Conservation (phyloP, 2,888 invertebrate genomes). For the Philereme vetulata region DNA sequence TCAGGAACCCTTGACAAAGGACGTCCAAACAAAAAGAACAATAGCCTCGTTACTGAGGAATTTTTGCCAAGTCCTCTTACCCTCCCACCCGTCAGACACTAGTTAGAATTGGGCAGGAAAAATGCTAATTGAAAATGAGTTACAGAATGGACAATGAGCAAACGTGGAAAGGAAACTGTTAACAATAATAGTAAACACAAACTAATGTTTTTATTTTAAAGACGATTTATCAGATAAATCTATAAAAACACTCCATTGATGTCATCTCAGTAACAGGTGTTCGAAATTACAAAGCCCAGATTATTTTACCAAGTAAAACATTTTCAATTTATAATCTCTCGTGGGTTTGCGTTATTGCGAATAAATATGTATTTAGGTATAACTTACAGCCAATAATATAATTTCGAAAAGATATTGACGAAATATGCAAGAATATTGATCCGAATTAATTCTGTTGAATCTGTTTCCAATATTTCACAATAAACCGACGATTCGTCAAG, state of each 20-base stretch:
- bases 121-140: slow-evolving; percentile 68
- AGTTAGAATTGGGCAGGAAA: slow-evolving; percentile 49
- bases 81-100: slow-evolving; percentile 31
- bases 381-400: background rate
- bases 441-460: background rate
- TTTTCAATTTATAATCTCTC: too few species aligned
- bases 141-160: slow-evolving; percentile 30
- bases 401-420: background rate
- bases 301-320: too few species aligned
- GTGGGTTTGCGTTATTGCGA: too few species aligned
- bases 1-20: slow-evolving; percentile 63
- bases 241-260: too few species aligned
- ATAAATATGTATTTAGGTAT: too few species aligned
- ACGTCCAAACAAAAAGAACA: slow-evolving; percentile 73
- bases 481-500: background rate
- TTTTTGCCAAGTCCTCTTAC: slow-evolving; percentile 57
- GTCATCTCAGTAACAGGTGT: too few species aligned
- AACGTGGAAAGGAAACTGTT: too few species aligned
- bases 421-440: background rate
- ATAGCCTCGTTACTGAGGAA: slow-evolving; percentile 69
- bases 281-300: too few species aligned
- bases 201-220: too few species aligned
- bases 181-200: too few species aligned
- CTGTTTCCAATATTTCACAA: too few species aligned
- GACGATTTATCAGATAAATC: too few species aligned